Base-by-base conservation (phyloP, 2,797 vertebrate genomes). In the Telmatherina bonti region DNA sequence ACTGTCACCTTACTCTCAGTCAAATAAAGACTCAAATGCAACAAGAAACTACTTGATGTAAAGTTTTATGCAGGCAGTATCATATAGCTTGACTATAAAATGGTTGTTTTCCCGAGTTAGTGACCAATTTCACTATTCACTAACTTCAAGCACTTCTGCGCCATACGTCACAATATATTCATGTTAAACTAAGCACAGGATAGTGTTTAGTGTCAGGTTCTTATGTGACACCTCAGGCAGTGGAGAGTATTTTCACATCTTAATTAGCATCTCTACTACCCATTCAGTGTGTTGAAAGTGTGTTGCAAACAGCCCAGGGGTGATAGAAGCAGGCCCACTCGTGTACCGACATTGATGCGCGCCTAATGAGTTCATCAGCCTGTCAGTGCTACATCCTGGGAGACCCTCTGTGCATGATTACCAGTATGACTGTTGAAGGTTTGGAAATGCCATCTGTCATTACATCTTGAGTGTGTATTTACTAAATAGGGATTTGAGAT, bases 341-440 rank as follows among this genome's bases (percentile, higher is more conserved):
- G 74, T 81, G 54, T 78, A 74, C 76, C 77, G 73, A 90, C 84
- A 64, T 62, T 81, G 82, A 88, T 43, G 76, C 59, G 61, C 84
- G 81, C 86, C 84, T 92, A 91, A 93, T 89, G 91, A 91, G 86
- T 89, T 88, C 88, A 81, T 91, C 88, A 88, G 78, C 43, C 65
- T 91, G 90, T 88, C 90, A 91, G 89, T 71, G 29, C 55, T 2
- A 63, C 24, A 0, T 92, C 90, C 87, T 73, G 18, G 31, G 89
- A 85, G 90, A 88, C 30, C 61, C 76, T 72, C 36, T 60, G 15
- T 67, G 78, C 76, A 74, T 43, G 81, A 87, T 85, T 82, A 88
- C 78, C 67, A 57, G 59, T 20, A 79, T 61, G 70, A 89, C 72
- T 68, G 78, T 85, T 76, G 26, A 68, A 78, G 74, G 80, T 79